A percentile compares a stretch with the other conserved stretches of the same genome.
phyloP scores from a whole-genome alignment of 2,888 invertebrate species.

The Heliconius ethilla region DNA sequence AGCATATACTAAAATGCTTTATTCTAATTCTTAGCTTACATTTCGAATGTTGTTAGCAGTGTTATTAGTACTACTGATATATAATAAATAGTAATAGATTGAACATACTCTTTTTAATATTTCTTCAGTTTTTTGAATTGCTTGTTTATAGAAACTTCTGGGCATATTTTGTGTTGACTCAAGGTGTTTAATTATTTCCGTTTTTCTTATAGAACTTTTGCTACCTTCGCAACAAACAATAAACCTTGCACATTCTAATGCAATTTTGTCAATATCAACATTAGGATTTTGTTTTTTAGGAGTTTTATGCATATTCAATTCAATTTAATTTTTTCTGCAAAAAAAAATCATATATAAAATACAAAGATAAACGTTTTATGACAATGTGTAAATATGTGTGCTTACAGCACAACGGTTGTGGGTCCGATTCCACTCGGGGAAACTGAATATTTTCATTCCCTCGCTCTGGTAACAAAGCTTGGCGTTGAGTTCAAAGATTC shows the following conservation, averaged over 20 bases:
- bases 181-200: conserved; percentile 67
- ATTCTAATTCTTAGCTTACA: too few species aligned
- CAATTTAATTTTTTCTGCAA: neutral
- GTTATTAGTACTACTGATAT: too few species aligned
- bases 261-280: conserved; percentile 41
- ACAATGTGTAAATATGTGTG: neutral
- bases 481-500: too few species aligned
- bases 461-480: too few species aligned
- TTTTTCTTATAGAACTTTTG: conserved; percentile 68
- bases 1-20: too few species aligned
- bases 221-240: conserved; percentile 69
- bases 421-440: too few species aligned
- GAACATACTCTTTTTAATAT: conserved; percentile 1
- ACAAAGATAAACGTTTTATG: neutral
- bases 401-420: too few species aligned
- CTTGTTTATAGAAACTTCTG: neutral
- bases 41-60: too few species aligned
- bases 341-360: neutral
- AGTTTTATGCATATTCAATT: neutral
- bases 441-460: too few species aligned
- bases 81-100: neutral
- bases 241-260: conserved; percentile 68
- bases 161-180: neutral
- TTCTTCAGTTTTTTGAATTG: neutral
- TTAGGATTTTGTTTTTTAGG: neutral